These are phyloP conservation scores for Chironomus tepperi DNA, from an alignment of 1,140 invertebrate genomes.

Conservation along the genomic window DNA sequence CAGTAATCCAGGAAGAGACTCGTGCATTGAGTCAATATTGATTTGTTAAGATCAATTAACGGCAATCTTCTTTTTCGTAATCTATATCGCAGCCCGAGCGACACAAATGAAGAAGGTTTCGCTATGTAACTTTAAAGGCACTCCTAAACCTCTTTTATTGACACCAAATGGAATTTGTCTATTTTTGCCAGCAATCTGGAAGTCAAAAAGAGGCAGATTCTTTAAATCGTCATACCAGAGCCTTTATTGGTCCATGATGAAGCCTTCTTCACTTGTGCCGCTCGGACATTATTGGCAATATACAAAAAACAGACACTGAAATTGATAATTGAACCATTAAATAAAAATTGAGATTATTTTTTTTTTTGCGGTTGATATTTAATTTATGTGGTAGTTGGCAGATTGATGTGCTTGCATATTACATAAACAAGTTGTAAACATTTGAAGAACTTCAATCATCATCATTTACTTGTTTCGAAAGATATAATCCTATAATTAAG, in stretches of 20 bases:
- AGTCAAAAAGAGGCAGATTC: not conserved
- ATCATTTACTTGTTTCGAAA: too few species aligned
- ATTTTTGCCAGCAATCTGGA: not conserved
- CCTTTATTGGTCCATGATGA: too few species aligned
- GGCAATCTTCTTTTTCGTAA: not conserved
- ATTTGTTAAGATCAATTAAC: not conserved
- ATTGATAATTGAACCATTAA: too few species aligned
- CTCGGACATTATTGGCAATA: not conserved
- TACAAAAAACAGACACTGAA: not conserved
- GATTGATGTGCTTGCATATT: slow-evolving; percentile 1
- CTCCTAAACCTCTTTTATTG: too few species aligned
- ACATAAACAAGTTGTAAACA: not conserved
- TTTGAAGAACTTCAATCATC: not conserved
- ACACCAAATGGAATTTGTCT: too few species aligned
- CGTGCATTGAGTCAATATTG: not conserved
- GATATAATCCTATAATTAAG: too few species aligned
- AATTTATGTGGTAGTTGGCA: slow-evolving; percentile 2
- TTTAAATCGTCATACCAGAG: too few species aligned
- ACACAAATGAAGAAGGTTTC: too few species aligned
- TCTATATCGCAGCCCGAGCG: too few species aligned
- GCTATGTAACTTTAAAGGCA: too few species aligned
- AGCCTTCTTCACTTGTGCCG: too few species aligned
- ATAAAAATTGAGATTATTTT: too few species aligned
- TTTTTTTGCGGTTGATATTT: not conserved
- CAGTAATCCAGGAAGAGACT: not conserved